Base-by-base conservation (phyloP, 2,113 vertebrate species). In the Heloderma charlesbogerti region DNA sequence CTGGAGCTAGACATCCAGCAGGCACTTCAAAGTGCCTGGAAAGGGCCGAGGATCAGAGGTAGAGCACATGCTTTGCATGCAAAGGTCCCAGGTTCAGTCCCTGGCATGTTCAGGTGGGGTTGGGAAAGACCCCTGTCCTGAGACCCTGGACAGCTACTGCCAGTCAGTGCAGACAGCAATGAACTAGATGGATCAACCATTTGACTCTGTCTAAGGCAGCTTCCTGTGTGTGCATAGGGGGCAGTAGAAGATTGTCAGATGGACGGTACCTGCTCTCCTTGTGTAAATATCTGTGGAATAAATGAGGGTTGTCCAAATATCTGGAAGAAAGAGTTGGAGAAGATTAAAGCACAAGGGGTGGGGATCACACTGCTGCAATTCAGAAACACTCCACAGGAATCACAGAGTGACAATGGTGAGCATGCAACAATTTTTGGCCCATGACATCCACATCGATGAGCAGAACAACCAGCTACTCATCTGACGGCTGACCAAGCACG, bases 231-330 rank as follows among this genome's bases (percentile, higher is more conserved):
- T 2, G 51, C 67, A 82, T 93, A 91, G 71, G 91, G 95, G 94
- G 81, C 75, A 63, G 16, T 29, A 92, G 89, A 94, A 91, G 96
- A 95, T 94, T 1, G 0, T 88, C 94, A 96, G 95, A 0, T 92
- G 96, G 96, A 98, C 97, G 92, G 95, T 97, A 98, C 97, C 97
- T 98, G 97, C 93, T 98, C 97, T 92, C 96, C 97, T 93, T 97
- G 97, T 92, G 97, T 96, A 96, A 98, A 97, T 97, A 98, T 97
- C 96, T 98, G 97, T 94, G 97, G 97, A 92, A 97, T 96, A 96
- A 97, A 95, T 95, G 96, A 97, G 96, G 97, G 95, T 96, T 97
- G 95, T 97, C 97, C 97, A 97, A 97, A 98, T 77, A 98, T 97
- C 97, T 98, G 97, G 97, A 97, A 97, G 96, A 98, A 97, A 98